Evolutionary conservation across 53 echinoderm and acorn worm genomes (phyloP), one percentile per base, ranked within the genome.

Genomic region (Paracentrotus lividus): DNA sequence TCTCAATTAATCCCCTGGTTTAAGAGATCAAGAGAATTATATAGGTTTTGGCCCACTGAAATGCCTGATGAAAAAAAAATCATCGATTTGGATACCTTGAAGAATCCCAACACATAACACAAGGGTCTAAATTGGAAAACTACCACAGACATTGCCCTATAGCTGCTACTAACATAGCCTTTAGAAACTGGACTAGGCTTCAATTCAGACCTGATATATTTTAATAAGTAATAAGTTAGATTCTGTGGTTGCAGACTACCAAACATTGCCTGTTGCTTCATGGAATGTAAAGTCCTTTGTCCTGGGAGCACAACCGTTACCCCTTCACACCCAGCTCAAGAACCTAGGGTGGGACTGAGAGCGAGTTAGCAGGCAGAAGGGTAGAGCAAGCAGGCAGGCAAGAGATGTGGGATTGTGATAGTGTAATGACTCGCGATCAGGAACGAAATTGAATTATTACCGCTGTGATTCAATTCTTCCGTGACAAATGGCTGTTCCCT

Each of bases 401-500:
- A 64, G 53, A 90, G 91, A 90, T 47, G 90, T 36, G 44, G 68
- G 91, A 52, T 57, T 56, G 78, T 42, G 92, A 78, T 78, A 78
- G 92, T 77, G 77, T 92, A 92, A 92, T 78, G 81, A 78, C 78
- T 78, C 61, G 58, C 27, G 92, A 92, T 92, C 81, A 57, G 72
- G 21, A 42, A 34, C 56, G 14, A 92, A 92, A 92, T 92, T 78
- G 44, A 92, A 92, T 92, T 92, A 92, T 92, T 92, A 78, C 81
- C 44, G 56, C 81, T 81, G 78, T 92, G 92, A 92, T 92, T 92
- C 58, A 78, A 92, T 92, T 92, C 92, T 92, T 92, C 92, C 92
- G 81, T 92, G 92, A 92, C 92, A 92, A 92, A 92, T 92, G 18
- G 92, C 78, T 78, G 92, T 56, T 92, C 92, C 92, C 92, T 56